phyloP scores from a whole-genome alignment of 1,140 invertebrate species.

The Leptinotarsa undecemlineata region DNA sequence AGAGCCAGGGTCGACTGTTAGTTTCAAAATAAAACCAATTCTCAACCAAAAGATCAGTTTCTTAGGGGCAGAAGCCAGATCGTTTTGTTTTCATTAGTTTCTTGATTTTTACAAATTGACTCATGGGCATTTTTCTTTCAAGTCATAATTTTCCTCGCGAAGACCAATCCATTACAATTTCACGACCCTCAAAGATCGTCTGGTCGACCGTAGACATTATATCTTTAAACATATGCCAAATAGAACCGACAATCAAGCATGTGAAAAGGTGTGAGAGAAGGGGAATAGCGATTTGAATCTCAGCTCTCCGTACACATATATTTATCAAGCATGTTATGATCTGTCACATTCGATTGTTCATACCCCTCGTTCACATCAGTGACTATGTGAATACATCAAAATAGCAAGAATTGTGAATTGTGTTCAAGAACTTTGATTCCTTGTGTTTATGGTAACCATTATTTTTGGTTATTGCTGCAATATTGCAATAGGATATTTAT shows the following conservation, averaged over 20 bases:
- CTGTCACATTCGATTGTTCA: constrained; percentile 18
- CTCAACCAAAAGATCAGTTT: no score
- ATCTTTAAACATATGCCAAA: not conserved
- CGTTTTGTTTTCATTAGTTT: no score
- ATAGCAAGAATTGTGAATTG: not conserved
- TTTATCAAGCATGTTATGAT: constrained; percentile 20
- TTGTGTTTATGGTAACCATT: not conserved
- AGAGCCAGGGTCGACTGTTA: no score
- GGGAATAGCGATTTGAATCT: constrained; percentile 5
- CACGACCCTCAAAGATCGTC: no score
- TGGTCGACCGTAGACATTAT: no score
- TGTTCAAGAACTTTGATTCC: not conserved
- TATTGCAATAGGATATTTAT: not conserved
- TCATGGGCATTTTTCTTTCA: no score
- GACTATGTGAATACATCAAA: not conserved
- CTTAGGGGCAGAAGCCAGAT: no score
- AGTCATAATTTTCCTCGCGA: no score
- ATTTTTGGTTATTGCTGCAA: not conserved
- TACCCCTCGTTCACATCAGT: not conserved
- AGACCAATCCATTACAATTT: no score
- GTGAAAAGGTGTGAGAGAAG: not conserved
- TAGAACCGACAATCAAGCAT: not conserved
- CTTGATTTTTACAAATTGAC: no score
- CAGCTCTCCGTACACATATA: not conserved
- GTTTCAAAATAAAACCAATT: no score